Base-by-base conservation (phyloP, 2,113 vertebrate genomes). In the Toxotes jaculatrix region DNA sequence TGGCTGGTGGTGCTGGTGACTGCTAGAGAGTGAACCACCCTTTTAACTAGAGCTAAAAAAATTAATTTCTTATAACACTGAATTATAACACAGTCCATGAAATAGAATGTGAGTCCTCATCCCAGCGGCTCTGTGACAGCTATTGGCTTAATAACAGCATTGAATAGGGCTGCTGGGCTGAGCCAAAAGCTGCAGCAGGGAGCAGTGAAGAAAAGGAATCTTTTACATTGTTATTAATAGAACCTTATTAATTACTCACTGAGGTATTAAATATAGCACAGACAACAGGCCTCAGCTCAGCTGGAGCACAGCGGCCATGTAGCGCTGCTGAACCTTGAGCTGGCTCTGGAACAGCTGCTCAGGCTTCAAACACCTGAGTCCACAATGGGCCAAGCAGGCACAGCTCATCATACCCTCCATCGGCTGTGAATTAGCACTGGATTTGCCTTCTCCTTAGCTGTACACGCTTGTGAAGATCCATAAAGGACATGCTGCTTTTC, bases 191-290 rank as follows among this genome's bases (percentile, higher is more conserved):
- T 88, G 87, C 76, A 60, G 73, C 36, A 36, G 74, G 82, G 77
- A 91, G 87, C 80, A 73, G 80, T 69, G 75, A 85, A 77, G 89
- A 88, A 82, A 80, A 70, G 82, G 63, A 74, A 87, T 91, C 72
- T 92, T 89, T 90, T 87, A 86, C 89, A 67, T 85, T 91, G 92
- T 92, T 95, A 95, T 93, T 94, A 95, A 93, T 94, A 95, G 93
- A 86, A 88, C 65, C 69, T 89, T 91, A 94, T 94, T 93, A 95
- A 95, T 95, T 95, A 94, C 92, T 90, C 88, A 90, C 82, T 77
- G 88, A 79, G 78, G 84, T 93, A 88, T 94, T 84, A 94, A 92
- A 93, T 93, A 92, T 93, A 93, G 92, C 87, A 74, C 81, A 89
- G 92, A 90, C 90, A 94, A 93, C 88, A 88, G 91, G 80, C 74